Percentiles rank a stretch among this genome's conserved stretches.
phyloP scores from a whole-genome alignment of 2,888 invertebrate genomes.

The Dasypogon diadema region DNA sequence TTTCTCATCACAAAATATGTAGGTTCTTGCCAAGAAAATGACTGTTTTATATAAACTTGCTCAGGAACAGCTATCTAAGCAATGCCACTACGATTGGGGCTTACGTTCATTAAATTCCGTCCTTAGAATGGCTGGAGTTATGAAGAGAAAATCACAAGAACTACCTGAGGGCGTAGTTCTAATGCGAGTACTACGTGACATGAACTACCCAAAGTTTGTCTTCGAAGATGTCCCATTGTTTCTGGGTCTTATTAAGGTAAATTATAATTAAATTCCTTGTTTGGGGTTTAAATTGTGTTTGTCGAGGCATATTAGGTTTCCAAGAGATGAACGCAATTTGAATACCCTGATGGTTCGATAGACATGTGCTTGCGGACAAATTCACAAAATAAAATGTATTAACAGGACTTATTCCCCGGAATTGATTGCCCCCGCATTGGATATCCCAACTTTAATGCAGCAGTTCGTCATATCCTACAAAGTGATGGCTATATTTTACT shows the following conservation, averaged over 20 bases:
- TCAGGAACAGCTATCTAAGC: slow-evolving; percentile 89
- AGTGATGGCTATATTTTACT: slow-evolving; percentile 77
- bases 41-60: slow-evolving; percentile 90
- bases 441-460: slow-evolving; percentile 87
- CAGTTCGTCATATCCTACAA: slow-evolving; percentile 78
- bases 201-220: slow-evolving; percentile 94
- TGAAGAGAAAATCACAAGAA: slow-evolving; percentile 82
- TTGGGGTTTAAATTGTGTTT: slow-evolving; percentile 28
- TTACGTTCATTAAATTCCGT: slow-evolving; percentile 91
- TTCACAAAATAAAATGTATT: slow-evolving; percentile 18
- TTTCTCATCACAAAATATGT: slow-evolving; percentile 33
- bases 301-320: not conserved
- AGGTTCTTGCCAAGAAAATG: slow-evolving; percentile 92
- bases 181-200: slow-evolving; percentile 91
- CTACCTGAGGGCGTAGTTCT: slow-evolving; percentile 88
- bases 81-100: slow-evolving; percentile 95
- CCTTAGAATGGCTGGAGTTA: slow-evolving; percentile 89
- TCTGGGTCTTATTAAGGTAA: slow-evolving; percentile 81
- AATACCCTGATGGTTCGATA: not conserved
- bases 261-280: slow-evolving; percentile 33
- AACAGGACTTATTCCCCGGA: slow-evolving; percentile 88
- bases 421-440: slow-evolving; percentile 89
- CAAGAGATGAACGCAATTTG: slow-evolving; percentile 24
- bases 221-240: slow-evolving; percentile 92
- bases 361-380: not conserved